Percentiles rank a stretch among this genome's conserved stretches.
Conservation (phyloP, 2,797 vertebrate species). For the Lerista edwardsae region DNA sequence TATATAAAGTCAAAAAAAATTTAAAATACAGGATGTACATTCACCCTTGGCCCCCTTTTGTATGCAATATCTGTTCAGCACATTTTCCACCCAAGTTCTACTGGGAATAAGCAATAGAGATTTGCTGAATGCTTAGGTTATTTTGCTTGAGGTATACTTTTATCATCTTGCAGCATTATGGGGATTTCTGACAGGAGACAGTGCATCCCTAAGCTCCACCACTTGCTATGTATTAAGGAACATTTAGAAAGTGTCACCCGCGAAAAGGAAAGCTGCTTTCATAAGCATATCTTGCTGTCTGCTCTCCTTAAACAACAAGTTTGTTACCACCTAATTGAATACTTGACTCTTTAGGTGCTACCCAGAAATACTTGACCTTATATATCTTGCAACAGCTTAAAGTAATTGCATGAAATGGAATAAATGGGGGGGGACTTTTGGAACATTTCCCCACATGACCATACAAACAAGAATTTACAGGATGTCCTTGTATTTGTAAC, state of each 20-base stretch:
- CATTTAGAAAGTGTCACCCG: slow-evolving; percentile 13
- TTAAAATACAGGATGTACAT: slow-evolving; percentile 2
- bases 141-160: slow-evolving; percentile 18
- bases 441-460: neutral
- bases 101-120: slow-evolving; percentile 1
- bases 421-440: neutral
- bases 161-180: neutral
- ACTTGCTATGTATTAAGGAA: neutral
- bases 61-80: slow-evolving; percentile 5
- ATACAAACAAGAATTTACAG: no score
- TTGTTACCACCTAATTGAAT: neutral
- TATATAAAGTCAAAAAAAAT: no score
- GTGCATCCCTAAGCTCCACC: neutral
- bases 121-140: neutral
- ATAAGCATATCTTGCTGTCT: slow-evolving; percentile 12
- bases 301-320: neutral
- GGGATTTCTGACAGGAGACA: neutral
- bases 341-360: neutral
- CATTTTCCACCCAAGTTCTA: slow-evolving; percentile 1
- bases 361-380: neutral
- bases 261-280: slow-evolving; percentile 19
- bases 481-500: neutral
- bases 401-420: neutral
- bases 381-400: neutral
- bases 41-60: slow-evolving; percentile 5